Evolutionary conservation across 2,113 vertebrate species (phyloP).

Genomic region (Leucopsar rothschildi): DNA sequence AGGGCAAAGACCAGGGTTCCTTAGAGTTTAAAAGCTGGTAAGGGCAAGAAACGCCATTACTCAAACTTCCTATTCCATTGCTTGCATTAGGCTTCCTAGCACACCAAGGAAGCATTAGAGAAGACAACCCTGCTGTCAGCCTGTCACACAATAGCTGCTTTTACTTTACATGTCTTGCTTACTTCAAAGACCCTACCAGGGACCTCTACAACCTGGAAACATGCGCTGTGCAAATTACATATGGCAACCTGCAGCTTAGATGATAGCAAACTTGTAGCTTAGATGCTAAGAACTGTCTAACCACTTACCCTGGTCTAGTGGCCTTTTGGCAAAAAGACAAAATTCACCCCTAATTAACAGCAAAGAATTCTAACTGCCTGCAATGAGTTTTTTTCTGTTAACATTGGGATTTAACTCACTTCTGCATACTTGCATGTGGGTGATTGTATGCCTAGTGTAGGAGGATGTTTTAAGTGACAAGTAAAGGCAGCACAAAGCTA

Average conservation of each 20-base stretch:
- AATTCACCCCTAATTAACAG: not conserved
- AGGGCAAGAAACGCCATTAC: not conserved
- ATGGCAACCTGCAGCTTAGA: not conserved
- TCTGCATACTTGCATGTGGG: not conserved
- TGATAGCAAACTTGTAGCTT: not conserved
- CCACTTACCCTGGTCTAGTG: not conserved
- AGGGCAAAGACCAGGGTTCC: not conserved
- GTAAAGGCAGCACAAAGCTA: not conserved
- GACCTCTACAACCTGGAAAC: not conserved
- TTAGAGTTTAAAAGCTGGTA: not conserved
- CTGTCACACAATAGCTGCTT: not conserved
- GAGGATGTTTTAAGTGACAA: conserved; percentile 38
- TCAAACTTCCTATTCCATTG: not conserved
- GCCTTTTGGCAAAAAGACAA: not conserved
- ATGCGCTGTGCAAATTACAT: not conserved
- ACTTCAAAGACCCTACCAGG: not conserved
- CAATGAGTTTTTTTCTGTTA: not conserved
- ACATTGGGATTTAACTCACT: not conserved
- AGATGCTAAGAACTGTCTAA: not conserved
- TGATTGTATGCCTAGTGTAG: not conserved
- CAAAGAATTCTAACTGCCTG: not conserved
- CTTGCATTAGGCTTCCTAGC: not conserved
- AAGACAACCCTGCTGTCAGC: not conserved
- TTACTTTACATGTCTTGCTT: not conserved
- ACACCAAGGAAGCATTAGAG: not conserved